Evolutionary conservation across 2,888 invertebrate species (phyloP), one percentile per base, ranked within the genome.

Genomic region (Drosophila pegasa): DNA sequence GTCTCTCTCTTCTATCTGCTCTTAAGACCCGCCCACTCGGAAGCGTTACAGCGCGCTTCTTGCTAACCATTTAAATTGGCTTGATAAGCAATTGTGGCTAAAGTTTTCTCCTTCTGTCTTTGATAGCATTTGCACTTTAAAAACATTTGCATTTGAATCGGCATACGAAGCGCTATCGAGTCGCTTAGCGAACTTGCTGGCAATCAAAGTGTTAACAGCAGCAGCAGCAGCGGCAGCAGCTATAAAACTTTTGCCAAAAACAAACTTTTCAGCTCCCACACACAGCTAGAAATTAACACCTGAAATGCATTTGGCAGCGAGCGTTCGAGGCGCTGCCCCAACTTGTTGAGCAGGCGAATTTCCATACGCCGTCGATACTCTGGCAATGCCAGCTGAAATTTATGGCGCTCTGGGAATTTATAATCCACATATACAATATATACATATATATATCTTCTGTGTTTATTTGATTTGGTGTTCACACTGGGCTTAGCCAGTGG

Each of bases 161-260:
- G 41, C 52, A 73, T 60, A 56, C 47, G 41, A 20, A 57, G 52
- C 29, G 63, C 20, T 41, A 56, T 75, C 50, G 43, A 71, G 47
- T 45, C 40, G 71, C 35, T 56, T 78, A 54, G 60, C 67, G 71
- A 83, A 75, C 75, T 85, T 69, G 52, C 72, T 65, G 55, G 80
- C 87, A 83, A 85, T 85, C 83, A 85, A 79, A 72, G 85, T 83
- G 87, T 87, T 83, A 83, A 85, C 87, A 87, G 87, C 69, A 70
- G 43, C 68, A 41, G 65, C n/a, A n/a, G n/a, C n/a, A n/a, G n/a
- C n/a, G n/a, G n/a, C n/a, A n/a, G n/a, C n/a, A n/a, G 72, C 76
- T 61, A 72, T 79, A 75, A 87, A 87, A 83, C 82, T 84, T 80
- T 86, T 57, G 54, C 51, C 48, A 54, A 64, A 43, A 70, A 60